These are phyloP conservation scores for Mechanitis mazaeus DNA, from an alignment of 2,888 invertebrate genomes.

Conservation along the genomic window DNA sequence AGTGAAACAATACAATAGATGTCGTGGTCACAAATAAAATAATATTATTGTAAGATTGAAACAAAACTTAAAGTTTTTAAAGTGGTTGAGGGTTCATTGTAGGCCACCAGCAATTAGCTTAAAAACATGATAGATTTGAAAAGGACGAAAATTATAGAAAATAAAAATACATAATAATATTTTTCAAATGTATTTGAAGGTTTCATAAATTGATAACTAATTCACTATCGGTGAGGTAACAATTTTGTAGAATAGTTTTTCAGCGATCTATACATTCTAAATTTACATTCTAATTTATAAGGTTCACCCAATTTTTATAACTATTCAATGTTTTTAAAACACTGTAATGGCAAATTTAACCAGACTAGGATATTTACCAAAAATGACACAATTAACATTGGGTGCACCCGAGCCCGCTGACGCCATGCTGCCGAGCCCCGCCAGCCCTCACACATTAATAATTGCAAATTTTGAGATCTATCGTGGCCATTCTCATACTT, in stretches of 20 bases:
- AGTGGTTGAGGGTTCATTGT: too few relatives aligned
- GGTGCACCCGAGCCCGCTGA: constrained; percentile 43
- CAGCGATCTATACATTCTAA: constrained; percentile 57
- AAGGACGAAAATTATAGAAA: constrained; percentile 5
- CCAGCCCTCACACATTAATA: constrained; percentile 18
- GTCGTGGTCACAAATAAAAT: too few relatives aligned
- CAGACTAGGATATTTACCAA: constrained; percentile 18
- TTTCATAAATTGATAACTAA: constrained; percentile 70
- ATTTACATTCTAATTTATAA: constrained; percentile 61
- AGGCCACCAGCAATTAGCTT: too few relatives aligned
- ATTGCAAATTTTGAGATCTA: constrained; percentile 21
- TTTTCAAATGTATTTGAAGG: constrained; percentile 67
- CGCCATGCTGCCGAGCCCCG: constrained; percentile 43
- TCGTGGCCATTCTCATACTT: constrained; percentile 10
- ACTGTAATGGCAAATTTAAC: constrained; percentile 11
- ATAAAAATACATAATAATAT: constrained; percentile 8
- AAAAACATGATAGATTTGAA: too few relatives aligned
- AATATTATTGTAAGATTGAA: too few relatives aligned
- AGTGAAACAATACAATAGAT: too few relatives aligned
- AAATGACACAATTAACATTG: constrained; percentile 19
- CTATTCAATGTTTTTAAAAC: constrained; percentile 13
- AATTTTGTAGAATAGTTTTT: constrained; percentile 65
- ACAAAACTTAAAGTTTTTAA: too few relatives aligned
- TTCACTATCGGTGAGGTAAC: constrained; percentile 75
- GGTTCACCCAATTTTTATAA: constrained; percentile 48